Conservation (phyloP, 2,888 invertebrate species). For the Doris montereyensis region DNA sequence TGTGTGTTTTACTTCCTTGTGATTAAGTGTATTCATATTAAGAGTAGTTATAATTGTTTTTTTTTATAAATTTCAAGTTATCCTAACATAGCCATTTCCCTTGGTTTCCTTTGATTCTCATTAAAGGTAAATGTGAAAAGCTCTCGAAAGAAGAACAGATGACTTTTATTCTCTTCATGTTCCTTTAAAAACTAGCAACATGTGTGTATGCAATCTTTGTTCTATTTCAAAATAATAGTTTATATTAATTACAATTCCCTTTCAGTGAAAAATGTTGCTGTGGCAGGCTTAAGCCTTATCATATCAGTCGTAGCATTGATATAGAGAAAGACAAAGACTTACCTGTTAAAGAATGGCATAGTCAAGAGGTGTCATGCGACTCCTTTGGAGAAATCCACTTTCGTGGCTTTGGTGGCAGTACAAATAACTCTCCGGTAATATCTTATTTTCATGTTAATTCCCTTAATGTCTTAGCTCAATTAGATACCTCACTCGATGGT, state of each 20-base stretch:
- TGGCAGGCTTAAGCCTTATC: conserved; percentile 52
- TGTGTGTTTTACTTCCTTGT: too few relatives aligned
- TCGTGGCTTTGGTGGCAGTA: conserved; percentile 67
- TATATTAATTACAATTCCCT: background rate
- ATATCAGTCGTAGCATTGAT: conserved; percentile 22
- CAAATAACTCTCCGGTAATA: conserved; percentile 61
- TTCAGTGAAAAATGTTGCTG: conserved; percentile 52
- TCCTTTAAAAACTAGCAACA: too few relatives aligned
- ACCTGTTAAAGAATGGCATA: conserved; percentile 55
- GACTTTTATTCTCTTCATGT: background rate
- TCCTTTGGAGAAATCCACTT: conserved; percentile 67
- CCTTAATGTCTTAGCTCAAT: too few relatives aligned
- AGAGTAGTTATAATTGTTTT: too few relatives aligned
- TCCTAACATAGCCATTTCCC: too few relatives aligned
- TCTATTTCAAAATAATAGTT: too few relatives aligned
- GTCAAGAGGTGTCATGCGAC: conserved; percentile 55
- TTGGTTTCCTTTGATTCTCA: background rate
- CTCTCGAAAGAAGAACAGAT: background rate
- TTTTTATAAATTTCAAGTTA: too few relatives aligned
- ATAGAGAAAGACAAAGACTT: conserved; percentile 14
- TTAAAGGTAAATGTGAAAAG: background rate
- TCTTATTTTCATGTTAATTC: too few relatives aligned
- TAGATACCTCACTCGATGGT: too few relatives aligned
- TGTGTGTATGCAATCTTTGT: too few relatives aligned
- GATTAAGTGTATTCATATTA: too few relatives aligned